Conservation (phyloP, 1,140 invertebrate genomes). For the Neodiprion pinetum region DNA sequence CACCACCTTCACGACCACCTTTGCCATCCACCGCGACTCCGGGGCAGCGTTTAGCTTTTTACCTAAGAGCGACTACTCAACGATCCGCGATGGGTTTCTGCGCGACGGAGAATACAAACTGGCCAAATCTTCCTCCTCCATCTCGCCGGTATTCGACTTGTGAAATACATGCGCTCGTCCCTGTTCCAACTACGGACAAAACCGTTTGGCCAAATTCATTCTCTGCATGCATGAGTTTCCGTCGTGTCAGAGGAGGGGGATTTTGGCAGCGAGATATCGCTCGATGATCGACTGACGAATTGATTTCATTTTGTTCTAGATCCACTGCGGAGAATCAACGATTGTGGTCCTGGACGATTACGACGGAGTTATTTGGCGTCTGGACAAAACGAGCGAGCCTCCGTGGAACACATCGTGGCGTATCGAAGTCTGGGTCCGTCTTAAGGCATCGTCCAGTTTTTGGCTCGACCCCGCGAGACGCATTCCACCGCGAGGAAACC, state of each 20-base stretch:
- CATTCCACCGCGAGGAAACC: background rate
- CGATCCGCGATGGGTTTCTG: constrained; percentile 24
- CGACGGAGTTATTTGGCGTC: background rate
- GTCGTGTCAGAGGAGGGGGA: too few relatives aligned
- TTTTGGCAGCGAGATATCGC: too few relatives aligned
- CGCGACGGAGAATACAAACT: constrained; percentile 31
- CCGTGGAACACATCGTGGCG: background rate
- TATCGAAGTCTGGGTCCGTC: background rate
- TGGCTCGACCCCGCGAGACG: background rate
- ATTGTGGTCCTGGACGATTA: background rate
- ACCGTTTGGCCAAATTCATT: too few relatives aligned
- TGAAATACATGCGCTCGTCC: background rate
- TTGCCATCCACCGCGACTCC: constrained; percentile 11
- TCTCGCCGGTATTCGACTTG: background rate
- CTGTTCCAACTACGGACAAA: too few relatives aligned
- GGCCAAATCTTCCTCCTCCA: constrained; percentile 15
- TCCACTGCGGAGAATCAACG: too few relatives aligned
- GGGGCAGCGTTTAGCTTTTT: constrained; percentile 33
- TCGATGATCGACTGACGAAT: too few relatives aligned
- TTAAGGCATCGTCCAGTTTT: constrained; percentile 4
- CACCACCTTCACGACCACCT: background rate
- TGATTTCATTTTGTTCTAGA: too few relatives aligned
- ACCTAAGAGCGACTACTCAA: constrained; percentile 27
- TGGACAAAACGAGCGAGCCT: too few relatives aligned
- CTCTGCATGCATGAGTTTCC: too few relatives aligned